Conservation (phyloP, 2,888 invertebrate species). For the Lasioglossum vierecki region DNA sequence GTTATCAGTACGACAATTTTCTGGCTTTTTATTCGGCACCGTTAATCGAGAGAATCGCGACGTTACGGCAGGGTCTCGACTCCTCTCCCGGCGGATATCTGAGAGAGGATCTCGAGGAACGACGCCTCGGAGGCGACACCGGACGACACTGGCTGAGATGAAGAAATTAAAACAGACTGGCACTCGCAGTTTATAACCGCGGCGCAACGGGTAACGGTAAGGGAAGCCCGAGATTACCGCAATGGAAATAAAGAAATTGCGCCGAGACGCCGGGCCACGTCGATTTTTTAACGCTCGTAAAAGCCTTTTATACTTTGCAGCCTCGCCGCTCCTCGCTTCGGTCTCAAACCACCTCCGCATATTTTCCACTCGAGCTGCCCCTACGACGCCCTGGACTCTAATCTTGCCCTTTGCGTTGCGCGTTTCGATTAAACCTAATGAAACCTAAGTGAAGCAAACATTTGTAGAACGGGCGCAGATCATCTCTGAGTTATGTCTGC, state of each 20-base stretch:
- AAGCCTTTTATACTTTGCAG: slow-evolving; percentile 41
- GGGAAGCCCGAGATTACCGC: slow-evolving; percentile 48
- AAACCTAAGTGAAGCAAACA: not conserved
- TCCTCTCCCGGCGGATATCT: not conserved
- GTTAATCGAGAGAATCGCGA: not conserved
- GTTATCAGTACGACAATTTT: not conserved
- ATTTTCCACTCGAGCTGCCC: slow-evolving; percentile 11
- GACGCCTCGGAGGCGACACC: slow-evolving; percentile 3
- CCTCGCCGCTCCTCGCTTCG: not conserved
- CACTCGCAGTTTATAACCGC: slow-evolving; percentile 46
- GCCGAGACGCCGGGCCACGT: slow-evolving; percentile 29
- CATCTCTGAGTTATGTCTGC: not conserved
- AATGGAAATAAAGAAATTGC: slow-evolving; percentile 58
- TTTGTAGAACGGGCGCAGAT: not conserved
- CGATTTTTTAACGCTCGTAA: slow-evolving; percentile 58
- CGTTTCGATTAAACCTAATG: not conserved
- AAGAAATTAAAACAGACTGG: slow-evolving; percentile 57
- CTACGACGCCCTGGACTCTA: not conserved
- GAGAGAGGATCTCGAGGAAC: slow-evolving; percentile 3
- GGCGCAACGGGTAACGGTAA: slow-evolving; percentile 54
- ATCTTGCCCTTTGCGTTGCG: not conserved
- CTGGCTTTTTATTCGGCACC: not conserved
- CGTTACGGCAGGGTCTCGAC: not conserved
- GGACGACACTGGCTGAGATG: not conserved
- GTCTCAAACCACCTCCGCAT: not conserved